Conservation (phyloP, 2,797 vertebrate genomes). For the Antrozous pallidus region DNA sequence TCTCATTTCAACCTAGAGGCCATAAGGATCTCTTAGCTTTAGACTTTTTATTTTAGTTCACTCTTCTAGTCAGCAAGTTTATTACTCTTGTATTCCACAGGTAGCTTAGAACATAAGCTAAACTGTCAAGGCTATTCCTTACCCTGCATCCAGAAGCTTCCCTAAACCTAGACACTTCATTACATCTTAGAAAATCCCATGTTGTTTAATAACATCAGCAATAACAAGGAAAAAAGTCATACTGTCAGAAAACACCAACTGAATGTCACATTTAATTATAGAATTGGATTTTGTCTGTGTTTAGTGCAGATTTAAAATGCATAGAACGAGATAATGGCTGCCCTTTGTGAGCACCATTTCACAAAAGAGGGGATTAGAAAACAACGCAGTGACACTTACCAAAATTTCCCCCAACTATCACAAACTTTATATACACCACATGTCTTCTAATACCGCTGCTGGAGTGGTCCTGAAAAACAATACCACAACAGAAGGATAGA, state of each 20-base stretch:
- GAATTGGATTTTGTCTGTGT: slow-evolving; percentile 32
- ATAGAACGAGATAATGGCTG: background rate
- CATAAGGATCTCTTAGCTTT: slow-evolving; percentile 34
- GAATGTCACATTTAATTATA: slow-evolving; percentile 21
- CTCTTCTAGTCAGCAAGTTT: slow-evolving; percentile 41
- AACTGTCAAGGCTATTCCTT: slow-evolving; percentile 56
- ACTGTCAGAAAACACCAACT: slow-evolving; percentile 45
- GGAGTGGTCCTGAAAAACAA: slow-evolving; percentile 80
- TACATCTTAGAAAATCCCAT: background rate
- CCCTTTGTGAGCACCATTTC: background rate
- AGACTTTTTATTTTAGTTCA: background rate
- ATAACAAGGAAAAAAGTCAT: background rate
- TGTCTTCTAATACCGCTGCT: slow-evolving; percentile 80
- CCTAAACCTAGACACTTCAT: slow-evolving; percentile 63
- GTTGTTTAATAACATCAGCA: slow-evolving; percentile 39
- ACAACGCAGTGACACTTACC: slow-evolving; percentile 80
- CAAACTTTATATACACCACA: slow-evolving; percentile 85
- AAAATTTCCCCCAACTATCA: slow-evolving; percentile 79
- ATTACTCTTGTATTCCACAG: slow-evolving; percentile 52
- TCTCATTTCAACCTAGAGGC: background rate
- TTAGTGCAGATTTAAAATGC: slow-evolving; percentile 32
- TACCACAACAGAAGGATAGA: slow-evolving; percentile 42
- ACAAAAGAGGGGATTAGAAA: slow-evolving; percentile 30
- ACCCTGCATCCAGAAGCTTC: slow-evolving; percentile 33
- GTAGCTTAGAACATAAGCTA: slow-evolving; percentile 70